phyloP scores from a whole-genome alignment of 2,888 invertebrate genomes.

The Morinoia aosen region DNA sequence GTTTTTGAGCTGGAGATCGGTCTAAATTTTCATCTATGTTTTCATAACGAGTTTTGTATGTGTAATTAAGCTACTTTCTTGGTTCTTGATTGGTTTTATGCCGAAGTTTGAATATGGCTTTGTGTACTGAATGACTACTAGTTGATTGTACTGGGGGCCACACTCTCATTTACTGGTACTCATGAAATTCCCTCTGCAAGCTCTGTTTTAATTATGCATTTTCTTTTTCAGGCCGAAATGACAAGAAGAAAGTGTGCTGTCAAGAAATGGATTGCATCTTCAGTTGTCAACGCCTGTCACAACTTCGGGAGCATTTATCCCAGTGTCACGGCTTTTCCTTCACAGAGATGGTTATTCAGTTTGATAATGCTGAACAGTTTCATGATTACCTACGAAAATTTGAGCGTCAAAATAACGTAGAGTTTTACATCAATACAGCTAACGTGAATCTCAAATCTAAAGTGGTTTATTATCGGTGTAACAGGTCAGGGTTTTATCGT shows the following conservation, averaged over 20 bases:
- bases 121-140: neutral
- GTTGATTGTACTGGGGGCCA: neutral
- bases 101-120: neutral
- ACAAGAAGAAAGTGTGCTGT: conserved; percentile 13
- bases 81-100: too few species aligned
- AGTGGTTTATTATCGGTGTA: conserved; percentile 46
- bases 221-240: neutral
- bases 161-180: neutral
- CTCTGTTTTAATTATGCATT: too few species aligned
- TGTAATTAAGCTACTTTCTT: too few species aligned
- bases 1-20: too few species aligned
- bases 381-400: neutral
- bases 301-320: conserved; percentile 26
- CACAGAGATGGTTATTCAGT: conserved; percentile 43
- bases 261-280: neutral
- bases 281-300: neutral
- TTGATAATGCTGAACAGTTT: conserved; percentile 2
- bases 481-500: conserved; percentile 33
- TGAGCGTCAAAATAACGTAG: conserved; percentile 5
- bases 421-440: conserved; percentile 27
- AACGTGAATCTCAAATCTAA: conserved; percentile 40
- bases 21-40: too few species aligned
- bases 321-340: conserved; percentile 27
- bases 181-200: neutral
- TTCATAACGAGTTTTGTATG: too few species aligned